phyloP scores from a whole-genome alignment of 2,113 vertebrate genomes.

The Micronycteris hirsuta region DNA sequence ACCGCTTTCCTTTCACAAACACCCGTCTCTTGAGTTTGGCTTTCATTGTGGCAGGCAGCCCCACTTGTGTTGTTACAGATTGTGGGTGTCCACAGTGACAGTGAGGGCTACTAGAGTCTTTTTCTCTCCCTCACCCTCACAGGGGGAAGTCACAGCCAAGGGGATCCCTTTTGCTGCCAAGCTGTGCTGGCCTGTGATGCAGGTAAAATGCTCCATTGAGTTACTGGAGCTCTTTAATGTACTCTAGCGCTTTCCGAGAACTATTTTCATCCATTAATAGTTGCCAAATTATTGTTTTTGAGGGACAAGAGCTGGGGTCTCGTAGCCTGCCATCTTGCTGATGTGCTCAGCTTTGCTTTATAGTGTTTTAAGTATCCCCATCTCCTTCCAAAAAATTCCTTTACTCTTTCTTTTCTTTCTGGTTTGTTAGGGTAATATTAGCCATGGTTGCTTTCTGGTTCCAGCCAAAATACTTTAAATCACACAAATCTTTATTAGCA shows the following conservation, averaged over 20 bases:
- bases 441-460: not conserved
- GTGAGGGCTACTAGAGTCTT: not conserved
- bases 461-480: not conserved
- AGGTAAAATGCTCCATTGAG: not conserved
- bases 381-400: not conserved
- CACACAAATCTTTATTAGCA: not conserved
- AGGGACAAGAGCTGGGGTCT: not conserved
- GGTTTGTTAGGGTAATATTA: not conserved
- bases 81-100: not conserved
- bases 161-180: not conserved
- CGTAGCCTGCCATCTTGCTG: not conserved
- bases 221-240: not conserved
- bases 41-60: no score
- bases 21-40: no score
- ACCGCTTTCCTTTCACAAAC: no score
- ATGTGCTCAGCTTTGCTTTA: not conserved
- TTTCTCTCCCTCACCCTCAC: not conserved
- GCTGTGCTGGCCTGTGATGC: not conserved
- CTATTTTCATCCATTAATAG: not conserved
- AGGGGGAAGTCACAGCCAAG: not conserved
- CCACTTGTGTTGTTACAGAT: not conserved
- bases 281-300: not conserved
- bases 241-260: not conserved
- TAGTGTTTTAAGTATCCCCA: not conserved
- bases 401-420: not conserved